Base-by-base conservation (phyloP, 2,797 vertebrate genomes). In the Acrossocheilus wenchowensis region DNA sequence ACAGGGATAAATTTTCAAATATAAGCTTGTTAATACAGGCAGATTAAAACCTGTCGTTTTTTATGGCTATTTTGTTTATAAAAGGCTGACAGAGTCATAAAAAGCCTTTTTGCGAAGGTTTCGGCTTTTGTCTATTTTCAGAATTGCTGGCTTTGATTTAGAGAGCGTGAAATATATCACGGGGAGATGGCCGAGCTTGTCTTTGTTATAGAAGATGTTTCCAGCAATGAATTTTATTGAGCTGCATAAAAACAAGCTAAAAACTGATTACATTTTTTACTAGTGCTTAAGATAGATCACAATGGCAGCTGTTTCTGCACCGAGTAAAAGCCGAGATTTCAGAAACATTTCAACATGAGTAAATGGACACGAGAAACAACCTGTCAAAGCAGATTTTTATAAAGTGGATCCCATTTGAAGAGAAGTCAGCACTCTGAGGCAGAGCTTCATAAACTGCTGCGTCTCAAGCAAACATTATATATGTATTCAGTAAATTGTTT, bases 211-310 rank as follows among this genome's bases (percentile, higher is more conserved):
- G 73, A 54, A 78, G 64, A 75, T 82, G 81, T 87, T 91, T 89
- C 82, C 84, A 88, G 87, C 84, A 62, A 71, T 85, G 81, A 87
- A 85, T 68, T 91, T 91, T 90, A 90, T 89, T 87, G 87, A 73
- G 68, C 82, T 81, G 87, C 83, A 87, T 90, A 90, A 90, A 90
- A 89, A 90, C 88, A 88, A 88, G 88, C 89, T 88, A 88, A 89
- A 89, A 90, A 90, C 89, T 90, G 91, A 88, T 90, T 86, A 88
- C 68, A 82, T 88, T 89, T 90, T 90, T 88, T 89, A 88, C 87
- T 60, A 73, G 85, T 48, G 62, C 83, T 88, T 88, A 78, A 84
- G 87, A 90, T 72, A 52, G 74, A 68, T 78, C 82, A 66, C 66
- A 68, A 71, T 41, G 82, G 69, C 82, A 52, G 69, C 26, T 34